Evolutionary conservation across 2,797 vertebrate species (phyloP).

Genomic region (Eulemur albifrons): DNA sequence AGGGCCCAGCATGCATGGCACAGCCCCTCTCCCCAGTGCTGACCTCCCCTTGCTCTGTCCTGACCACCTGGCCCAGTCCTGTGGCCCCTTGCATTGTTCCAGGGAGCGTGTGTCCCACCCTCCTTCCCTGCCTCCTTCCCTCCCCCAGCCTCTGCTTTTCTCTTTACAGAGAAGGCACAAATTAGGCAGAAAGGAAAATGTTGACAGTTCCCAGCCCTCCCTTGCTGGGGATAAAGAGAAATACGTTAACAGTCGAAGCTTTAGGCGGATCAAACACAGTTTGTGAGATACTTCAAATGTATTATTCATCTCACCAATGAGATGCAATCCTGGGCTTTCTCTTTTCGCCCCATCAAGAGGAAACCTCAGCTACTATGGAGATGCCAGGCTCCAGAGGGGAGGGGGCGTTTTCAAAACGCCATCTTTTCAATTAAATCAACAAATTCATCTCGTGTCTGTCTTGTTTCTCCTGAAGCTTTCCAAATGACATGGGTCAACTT

Average conservation of each 20-base stretch:
- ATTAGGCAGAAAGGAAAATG: slow-evolving; percentile 72
- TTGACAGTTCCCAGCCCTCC: slow-evolving; percentile 71
- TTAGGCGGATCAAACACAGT: slow-evolving; percentile 78
- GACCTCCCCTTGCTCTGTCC: background rate
- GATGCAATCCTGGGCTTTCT: slow-evolving; percentile 69
- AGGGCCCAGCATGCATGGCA: background rate
- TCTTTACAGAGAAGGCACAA: slow-evolving; percentile 69
- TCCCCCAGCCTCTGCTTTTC: slow-evolving; percentile 40
- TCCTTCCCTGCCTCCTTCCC: slow-evolving; percentile 6
- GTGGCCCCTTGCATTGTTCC: background rate
- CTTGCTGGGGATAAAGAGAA: slow-evolving; percentile 69
- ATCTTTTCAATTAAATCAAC: slow-evolving; percentile 41
- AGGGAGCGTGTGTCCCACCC: background rate
- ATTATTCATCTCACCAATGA: slow-evolving; percentile 81
- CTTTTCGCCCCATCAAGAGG: slow-evolving; percentile 58
- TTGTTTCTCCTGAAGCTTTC: slow-evolving; percentile 42
- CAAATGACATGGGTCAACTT: background rate
- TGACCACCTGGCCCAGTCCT: background rate
- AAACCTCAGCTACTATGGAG: slow-evolving; percentile 55
- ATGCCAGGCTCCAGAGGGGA: background rate
- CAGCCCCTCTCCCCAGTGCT: background rate
- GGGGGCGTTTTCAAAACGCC: background rate
- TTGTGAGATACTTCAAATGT: slow-evolving; percentile 78
- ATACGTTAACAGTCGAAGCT: slow-evolving; percentile 66
- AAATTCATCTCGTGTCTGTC: background rate